Base-by-base conservation (phyloP, 2,888 invertebrate genomes). In the Tricholauxania praeusta region DNA sequence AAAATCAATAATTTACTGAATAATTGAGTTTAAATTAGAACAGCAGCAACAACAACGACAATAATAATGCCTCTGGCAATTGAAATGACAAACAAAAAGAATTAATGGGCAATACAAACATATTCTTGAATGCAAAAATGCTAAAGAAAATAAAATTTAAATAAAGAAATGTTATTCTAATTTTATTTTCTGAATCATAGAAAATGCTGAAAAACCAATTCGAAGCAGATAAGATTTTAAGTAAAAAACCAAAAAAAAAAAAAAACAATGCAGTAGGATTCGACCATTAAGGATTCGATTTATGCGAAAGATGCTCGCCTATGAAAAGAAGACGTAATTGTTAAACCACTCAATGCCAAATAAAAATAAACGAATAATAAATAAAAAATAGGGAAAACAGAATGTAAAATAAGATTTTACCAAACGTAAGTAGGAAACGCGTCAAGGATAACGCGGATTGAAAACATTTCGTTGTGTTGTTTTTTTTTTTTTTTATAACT, bases 241-340 rank as follows among this genome's bases (percentile, higher is more conserved):
- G 12, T 10, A 22, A 48, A 51, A 39, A 53, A 69, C 10, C 39
- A 49, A 53, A 63, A 39, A 55, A 17, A 49, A 52, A 64, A 22
- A 14, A 66, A 2, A 60, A n/a, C 62, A 28, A 32, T 12, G 48
- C 39, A 48, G 32, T 47, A 57, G 32, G 14, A 10, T 47, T 49
- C 60, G 39, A 32, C 65, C 71, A 75, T 72, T 73, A 73, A 66
- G 55, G 60, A 73, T 73, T 73, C 75, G 72, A 73, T 73, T 75
- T 75, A 75, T 72, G 69, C 70, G 12, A 53, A 62, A 48, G 62
- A 66, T 60, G 15, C 63, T 60, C 67, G 57, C 55, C 68, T 55
- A 63, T 14, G 63, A 22, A 52, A 72, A 60, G 63, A 19, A 17
- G 53, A 48, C 52, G 62, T 68, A 68, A 68, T 63, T 55, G 63